Evolutionary conservation across 2,113 vertebrate genomes (phyloP).

Genomic region (Atrichornis clamosus): DNA sequence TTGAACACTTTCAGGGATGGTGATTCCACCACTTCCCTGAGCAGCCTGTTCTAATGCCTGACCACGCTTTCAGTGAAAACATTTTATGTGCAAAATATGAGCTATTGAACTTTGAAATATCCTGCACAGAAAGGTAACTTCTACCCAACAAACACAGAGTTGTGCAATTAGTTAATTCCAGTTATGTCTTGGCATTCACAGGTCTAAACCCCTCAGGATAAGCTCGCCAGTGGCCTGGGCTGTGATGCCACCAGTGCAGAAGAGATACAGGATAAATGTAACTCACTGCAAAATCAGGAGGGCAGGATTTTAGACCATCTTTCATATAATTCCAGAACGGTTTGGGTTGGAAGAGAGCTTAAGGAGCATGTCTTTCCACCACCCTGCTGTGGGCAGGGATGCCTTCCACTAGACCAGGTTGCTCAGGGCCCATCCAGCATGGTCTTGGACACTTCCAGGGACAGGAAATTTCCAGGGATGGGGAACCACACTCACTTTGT

Average conservation of each 20-base stretch:
- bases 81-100: background rate
- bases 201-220: background rate
- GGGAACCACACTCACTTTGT: background rate
- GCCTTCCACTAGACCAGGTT: background rate
- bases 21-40: background rate
- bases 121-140: background rate
- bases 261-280: background rate
- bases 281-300: background rate
- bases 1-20: no score
- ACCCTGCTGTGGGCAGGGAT: background rate
- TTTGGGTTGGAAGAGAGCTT: background rate
- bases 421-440: background rate
- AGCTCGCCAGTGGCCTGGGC: background rate
- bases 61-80: background rate
- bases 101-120: background rate
- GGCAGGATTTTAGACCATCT: background rate
- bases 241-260: background rate
- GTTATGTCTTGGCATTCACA: background rate
- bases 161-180: rapidly evolving
- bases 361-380: background rate
- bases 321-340: background rate
- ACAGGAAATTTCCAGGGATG: no score
- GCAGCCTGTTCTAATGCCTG: background rate
- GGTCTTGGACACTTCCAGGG: background rate
- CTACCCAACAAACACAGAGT: background rate